Evolutionary conservation across 37 sponge, comb jelly and placozoan species (phyloP).

Genomic region (Aphrocallistes beatrix): DNA sequence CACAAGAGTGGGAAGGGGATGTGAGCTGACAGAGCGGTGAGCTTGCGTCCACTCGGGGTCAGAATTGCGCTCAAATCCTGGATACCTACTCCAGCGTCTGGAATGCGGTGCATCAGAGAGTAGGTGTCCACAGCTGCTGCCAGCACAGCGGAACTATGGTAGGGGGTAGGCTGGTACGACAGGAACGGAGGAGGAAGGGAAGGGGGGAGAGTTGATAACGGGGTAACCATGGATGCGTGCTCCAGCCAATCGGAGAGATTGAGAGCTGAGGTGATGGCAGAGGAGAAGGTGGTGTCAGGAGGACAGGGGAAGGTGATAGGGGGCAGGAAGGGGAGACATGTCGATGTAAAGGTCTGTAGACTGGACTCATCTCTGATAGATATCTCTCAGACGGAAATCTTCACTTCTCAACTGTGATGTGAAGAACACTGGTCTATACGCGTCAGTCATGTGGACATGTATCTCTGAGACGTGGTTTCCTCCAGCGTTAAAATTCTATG

Average conservation of each 20-base stretch:
- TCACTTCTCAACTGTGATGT: no score
- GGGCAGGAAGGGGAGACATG: neutral
- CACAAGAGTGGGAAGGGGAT: neutral
- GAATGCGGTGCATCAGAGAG: neutral
- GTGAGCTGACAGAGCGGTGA: neutral
- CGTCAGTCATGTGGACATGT: no score
- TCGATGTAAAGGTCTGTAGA: no score
- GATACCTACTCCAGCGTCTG: neutral
- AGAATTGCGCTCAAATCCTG: neutral
- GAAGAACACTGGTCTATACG: no score
- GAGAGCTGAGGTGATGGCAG: neutral
- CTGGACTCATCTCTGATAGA: no score
- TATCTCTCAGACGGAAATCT: no score
- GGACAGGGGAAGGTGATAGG: neutral
- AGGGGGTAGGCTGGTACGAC: neutral
- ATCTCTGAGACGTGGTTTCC: no score
- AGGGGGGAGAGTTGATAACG: neutral
- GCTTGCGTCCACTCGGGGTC: neutral
- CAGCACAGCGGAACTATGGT: neutral
- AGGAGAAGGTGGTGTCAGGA: neutral
- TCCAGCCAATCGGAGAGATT: slow-evolving; percentile 9
- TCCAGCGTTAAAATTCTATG: no score
- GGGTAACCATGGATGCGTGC: neutral
- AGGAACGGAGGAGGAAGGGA: neutral
- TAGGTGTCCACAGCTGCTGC: neutral